phyloP scores from a whole-genome alignment of 2,797 vertebrate genomes.

The Bovichtus diacanthus region DNA sequence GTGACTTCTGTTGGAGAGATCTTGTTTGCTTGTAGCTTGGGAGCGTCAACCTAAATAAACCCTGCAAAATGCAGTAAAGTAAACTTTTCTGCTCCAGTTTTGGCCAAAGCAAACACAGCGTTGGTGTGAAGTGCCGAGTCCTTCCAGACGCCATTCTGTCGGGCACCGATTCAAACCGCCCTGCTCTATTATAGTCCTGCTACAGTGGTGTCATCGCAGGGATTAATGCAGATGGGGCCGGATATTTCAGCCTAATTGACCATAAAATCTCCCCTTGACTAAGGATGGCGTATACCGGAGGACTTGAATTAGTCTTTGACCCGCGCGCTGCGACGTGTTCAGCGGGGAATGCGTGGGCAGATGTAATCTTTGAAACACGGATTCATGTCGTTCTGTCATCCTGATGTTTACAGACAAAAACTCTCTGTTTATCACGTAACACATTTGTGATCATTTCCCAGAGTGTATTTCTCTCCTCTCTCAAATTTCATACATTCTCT shows the following conservation, averaged over 20 bases:
- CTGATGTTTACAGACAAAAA: conserved; percentile 28
- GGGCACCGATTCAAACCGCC: background rate
- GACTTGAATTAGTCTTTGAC: conserved; percentile 33
- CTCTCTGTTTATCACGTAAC: conserved; percentile 23
- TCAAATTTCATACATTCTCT: background rate
- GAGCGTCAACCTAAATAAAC: conserved; percentile 19
- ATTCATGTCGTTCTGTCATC: conserved; percentile 28
- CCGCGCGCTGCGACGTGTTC: conserved; percentile 2
- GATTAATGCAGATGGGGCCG: conserved; percentile 22
- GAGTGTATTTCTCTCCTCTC: background rate
- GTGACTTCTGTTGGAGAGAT: background rate
- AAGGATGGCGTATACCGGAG: conserved; percentile 37
- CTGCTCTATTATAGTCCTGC: background rate
- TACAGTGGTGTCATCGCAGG: background rate
- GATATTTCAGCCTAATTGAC: conserved; percentile 35
- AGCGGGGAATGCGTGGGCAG: conserved; percentile 18
- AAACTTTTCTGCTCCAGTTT: conserved; percentile 4
- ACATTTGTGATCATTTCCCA: background rate
- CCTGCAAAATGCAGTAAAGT: background rate
- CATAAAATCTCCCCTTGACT: conserved; percentile 51
- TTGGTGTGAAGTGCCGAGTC: background rate
- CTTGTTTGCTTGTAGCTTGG: background rate
- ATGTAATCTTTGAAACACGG: conserved; percentile 31
- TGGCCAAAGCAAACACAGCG: conserved; percentile 2
- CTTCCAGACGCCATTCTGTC: background rate